Percentiles rank a stretch among this genome's conserved stretches.
Evolutionary conservation across 2,888 invertebrate genomes (phyloP).

Genomic region (Leptopilina drosophilae): DNA sequence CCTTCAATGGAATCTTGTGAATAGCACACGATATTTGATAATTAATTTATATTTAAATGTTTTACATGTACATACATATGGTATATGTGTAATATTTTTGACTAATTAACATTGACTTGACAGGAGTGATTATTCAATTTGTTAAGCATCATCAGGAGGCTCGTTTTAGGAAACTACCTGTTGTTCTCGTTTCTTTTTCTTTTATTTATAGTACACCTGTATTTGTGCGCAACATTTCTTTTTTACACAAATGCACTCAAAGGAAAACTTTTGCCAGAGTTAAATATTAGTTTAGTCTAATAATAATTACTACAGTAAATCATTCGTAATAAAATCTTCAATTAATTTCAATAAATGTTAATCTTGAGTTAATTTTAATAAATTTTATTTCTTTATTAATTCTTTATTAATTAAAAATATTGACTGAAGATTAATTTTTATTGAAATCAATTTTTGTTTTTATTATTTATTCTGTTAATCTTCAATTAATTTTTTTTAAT

Average conservation of each 20-base stretch:
- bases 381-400: too few relatives aligned
- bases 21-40: background rate
- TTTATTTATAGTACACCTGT: constrained; percentile 55
- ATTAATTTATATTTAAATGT: background rate
- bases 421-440: too few relatives aligned
- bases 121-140: constrained; percentile 70
- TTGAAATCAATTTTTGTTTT: too few relatives aligned
- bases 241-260: constrained; percentile 49
- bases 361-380: too few relatives aligned
- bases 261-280: constrained; percentile 40
- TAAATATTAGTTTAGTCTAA: too few relatives aligned
- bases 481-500: too few relatives aligned
- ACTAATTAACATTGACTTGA: constrained; percentile 74
- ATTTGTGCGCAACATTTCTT: constrained; percentile 68
- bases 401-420: too few relatives aligned
- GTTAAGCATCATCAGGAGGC: constrained; percentile 50
- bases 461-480: too few relatives aligned
- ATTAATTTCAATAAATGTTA: too few relatives aligned
- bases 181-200: background rate
- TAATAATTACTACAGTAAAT: too few relatives aligned
- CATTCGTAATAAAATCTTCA: too few relatives aligned
- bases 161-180: constrained; percentile 54
- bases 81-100: constrained; percentile 41
- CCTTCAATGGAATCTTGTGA: background rate
- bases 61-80: background rate